phyloP scores from a whole-genome alignment of 1,140 invertebrate genomes.

The Oedothorax gibbosus region DNA sequence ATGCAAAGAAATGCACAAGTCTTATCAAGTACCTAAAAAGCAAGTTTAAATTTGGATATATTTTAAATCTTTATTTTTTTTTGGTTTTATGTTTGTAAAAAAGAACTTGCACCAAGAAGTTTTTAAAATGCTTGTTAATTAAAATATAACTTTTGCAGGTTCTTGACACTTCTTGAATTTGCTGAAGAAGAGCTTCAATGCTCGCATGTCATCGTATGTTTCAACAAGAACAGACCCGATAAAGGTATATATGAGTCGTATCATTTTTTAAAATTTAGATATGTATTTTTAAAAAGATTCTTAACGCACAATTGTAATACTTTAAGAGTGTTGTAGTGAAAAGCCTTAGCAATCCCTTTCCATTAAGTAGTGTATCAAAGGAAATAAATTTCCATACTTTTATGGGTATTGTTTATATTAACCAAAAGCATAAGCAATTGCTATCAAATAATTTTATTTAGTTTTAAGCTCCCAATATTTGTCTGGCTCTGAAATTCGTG shows the following conservation, averaged over 20 bases:
- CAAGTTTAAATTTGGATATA: too few relatives aligned
- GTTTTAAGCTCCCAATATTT: too few relatives aligned
- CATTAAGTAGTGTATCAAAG: too few relatives aligned
- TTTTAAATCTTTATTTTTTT: too few relatives aligned
- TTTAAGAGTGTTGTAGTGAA: background rate
- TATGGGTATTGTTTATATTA: too few relatives aligned
- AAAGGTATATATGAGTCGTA: slow-evolving; percentile 71
- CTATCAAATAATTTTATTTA: too few relatives aligned
- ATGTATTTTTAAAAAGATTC: background rate
- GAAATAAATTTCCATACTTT: too few relatives aligned
- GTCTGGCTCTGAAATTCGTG: too few relatives aligned
- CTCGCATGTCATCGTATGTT: slow-evolving; percentile 82
- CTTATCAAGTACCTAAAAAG: too few relatives aligned
- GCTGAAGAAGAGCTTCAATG: slow-evolving; percentile 93
- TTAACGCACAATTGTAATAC: background rate
- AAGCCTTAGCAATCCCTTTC: too few relatives aligned
- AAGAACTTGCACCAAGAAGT: background rate
- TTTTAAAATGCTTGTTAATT: background rate
- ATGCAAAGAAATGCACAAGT: too few relatives aligned
- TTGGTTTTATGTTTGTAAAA: background rate
- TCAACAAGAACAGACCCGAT: slow-evolving; percentile 86
- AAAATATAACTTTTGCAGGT: slow-evolving; percentile 68
- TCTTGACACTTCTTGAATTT: slow-evolving; percentile 92
- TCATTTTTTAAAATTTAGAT: background rate
- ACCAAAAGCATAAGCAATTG: too few relatives aligned